A percentile compares a stretch with the other conserved stretches of the same genome.
Evolutionary conservation across 2,113 vertebrate species (phyloP).

Genomic region (Monarcha castaneiventris): DNA sequence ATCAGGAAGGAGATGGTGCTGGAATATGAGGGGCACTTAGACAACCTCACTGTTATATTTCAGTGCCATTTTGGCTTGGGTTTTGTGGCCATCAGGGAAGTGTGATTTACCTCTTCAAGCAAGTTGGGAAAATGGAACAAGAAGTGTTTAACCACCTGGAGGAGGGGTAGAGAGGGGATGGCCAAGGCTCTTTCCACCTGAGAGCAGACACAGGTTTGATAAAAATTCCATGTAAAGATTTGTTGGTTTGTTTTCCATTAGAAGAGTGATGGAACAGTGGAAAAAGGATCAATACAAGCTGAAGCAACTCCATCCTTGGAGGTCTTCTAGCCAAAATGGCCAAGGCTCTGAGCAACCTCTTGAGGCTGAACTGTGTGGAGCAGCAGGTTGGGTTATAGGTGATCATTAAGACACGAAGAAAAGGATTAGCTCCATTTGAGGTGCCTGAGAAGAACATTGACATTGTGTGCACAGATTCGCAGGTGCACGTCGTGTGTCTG

Average conservation of each 20-base stretch:
- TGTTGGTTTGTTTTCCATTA: neutral
- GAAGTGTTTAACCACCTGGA: neutral
- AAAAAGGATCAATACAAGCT: neutral
- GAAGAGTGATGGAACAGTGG: neutral
- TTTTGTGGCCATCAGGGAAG: neutral
- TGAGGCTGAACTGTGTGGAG: neutral
- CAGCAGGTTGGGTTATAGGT: neutral
- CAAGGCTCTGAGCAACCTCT: neutral
- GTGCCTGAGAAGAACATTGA: fast-evolving
- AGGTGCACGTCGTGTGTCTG: neutral
- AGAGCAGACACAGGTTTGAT: no score
- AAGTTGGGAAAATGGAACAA: neutral
- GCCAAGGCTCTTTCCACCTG: neutral
- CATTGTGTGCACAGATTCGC: neutral
- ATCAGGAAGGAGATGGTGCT: neutral
- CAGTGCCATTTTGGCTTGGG: fast-evolving
- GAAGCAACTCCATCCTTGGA: neutral
- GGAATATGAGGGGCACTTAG: neutral
- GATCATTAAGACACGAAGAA: neutral
- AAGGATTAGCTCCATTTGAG: neutral
- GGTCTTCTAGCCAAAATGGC: neutral
- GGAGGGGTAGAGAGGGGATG: neutral
- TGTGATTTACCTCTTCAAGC: neutral
- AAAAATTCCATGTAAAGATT: neutral
- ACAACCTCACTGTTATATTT: neutral